These are phyloP conservation scores for Nomada hirtipes DNA, from an alignment of 2,888 invertebrate genomes.

Conservation along the genomic window DNA sequence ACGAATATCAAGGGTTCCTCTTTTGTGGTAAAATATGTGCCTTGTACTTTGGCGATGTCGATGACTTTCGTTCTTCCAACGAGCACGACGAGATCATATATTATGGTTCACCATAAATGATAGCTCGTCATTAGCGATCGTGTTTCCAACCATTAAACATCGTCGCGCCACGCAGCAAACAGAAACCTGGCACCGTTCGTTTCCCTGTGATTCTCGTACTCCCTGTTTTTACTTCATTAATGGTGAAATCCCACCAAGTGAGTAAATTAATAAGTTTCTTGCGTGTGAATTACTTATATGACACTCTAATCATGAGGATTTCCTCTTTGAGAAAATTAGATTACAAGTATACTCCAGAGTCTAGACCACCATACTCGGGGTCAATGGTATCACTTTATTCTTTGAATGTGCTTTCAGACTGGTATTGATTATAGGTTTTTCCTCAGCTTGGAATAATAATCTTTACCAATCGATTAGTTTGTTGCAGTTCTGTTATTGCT, in stretches of 20 bases:
- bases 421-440: too few relatives aligned
- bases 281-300: background rate
- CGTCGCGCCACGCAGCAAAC: slow-evolving; percentile 1
- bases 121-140: slow-evolving; percentile 38
- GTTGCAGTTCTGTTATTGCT: too few relatives aligned
- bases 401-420: too few relatives aligned
- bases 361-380: too few relatives aligned
- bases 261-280: slow-evolving; percentile 7
- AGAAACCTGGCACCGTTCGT: slow-evolving; percentile 11
- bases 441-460: too few relatives aligned
- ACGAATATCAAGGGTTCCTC: background rate
- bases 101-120: slow-evolving; percentile 33
- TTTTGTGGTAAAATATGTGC: background rate
- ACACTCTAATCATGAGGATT: background rate
- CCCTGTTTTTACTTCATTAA: slow-evolving; percentile 14
- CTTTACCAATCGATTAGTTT: too few relatives aligned
- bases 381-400: too few relatives aligned
- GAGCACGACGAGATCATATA: slow-evolving; percentile 6
- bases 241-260: slow-evolving; percentile 3
- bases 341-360: too few relatives aligned
- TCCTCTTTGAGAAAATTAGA: background rate
- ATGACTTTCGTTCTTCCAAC: slow-evolving; percentile 16
- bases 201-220: background rate
- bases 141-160: slow-evolving; percentile 23
- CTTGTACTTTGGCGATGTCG: background rate